Conservation (phyloP, 64 coral and sea anemone species). For the Dendrophyllia cribrosa region DNA sequence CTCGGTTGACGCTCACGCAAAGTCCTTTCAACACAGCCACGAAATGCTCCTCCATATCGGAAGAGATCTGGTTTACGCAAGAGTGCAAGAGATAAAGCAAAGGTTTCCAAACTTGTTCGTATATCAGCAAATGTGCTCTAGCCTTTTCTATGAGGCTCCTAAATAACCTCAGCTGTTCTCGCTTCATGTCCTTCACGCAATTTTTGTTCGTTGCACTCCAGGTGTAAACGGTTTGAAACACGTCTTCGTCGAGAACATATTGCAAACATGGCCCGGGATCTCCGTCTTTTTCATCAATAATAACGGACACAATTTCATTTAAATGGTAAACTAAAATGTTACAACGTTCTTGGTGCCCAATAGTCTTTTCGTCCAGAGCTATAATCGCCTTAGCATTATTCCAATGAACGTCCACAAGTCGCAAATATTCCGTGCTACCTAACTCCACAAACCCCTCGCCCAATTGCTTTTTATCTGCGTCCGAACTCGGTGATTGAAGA, state of each 20-base stretch:
- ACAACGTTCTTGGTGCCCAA: constrained; percentile 79
- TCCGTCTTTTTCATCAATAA: constrained; percentile 89
- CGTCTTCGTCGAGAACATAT: constrained; percentile 84
- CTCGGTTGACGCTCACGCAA: constrained; percentile 95
- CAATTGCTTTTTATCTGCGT: constrained; percentile 67
- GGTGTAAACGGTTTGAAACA: constrained; percentile 74
- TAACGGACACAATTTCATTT: constrained; percentile 85
- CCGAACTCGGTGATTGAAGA: constrained; percentile 49
- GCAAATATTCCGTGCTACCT: constrained; percentile 67
- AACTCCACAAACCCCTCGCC: constrained; percentile 16
- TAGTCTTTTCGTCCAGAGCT: constrained; percentile 79
- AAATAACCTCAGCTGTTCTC: constrained; percentile 85
- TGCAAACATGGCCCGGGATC: constrained; percentile 86
- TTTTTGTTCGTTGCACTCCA: constrained; percentile 75
- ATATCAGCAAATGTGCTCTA: constrained; percentile 82
- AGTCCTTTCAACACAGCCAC: constrained; percentile 92
- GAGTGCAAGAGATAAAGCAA: constrained; percentile 87
- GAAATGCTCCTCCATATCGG: constrained; percentile 90
- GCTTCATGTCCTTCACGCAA: constrained; percentile 83
- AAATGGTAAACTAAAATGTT: constrained; percentile 94
- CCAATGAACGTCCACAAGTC: constrained; percentile 92
- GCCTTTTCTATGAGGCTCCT: constrained; percentile 90
- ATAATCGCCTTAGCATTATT: constrained; percentile 91
- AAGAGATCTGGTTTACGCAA: constrained; percentile 72
- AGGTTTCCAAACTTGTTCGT: constrained; percentile 95